Evolutionary conservation across 2,797 vertebrate genomes (phyloP).

Genomic region (Urocyon cinereoargenteus): DNA sequence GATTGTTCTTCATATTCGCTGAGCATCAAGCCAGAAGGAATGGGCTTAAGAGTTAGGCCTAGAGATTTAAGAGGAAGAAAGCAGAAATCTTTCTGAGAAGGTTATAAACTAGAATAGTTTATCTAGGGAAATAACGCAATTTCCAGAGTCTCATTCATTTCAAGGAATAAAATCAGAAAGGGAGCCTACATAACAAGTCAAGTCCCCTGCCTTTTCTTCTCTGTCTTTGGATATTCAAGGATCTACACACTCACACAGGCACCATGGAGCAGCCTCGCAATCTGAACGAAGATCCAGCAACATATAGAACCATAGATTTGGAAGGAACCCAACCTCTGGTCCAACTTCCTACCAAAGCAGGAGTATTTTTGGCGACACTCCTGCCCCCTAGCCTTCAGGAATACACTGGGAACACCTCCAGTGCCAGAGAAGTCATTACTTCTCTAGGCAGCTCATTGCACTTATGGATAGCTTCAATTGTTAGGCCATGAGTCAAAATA

Average conservation of each 20-base stretch:
- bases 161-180: conserved; percentile 51
- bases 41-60: conserved; percentile 64
- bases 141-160: conserved; percentile 63
- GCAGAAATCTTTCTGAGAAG: conserved; percentile 71
- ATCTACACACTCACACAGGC: background rate
- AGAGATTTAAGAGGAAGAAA: conserved; percentile 72
- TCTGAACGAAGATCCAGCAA: background rate
- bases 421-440: conserved; percentile 52
- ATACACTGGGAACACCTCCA: conserved; percentile 51
- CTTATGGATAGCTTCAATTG: conserved; percentile 65
- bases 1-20: conserved; percentile 69
- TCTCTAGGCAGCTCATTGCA: conserved; percentile 61
- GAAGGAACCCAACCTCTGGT: background rate
- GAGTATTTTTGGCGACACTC: conserved; percentile 20
- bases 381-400: background rate
- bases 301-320: background rate
- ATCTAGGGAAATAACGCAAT: conserved; percentile 75
- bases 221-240: background rate
- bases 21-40: conserved; percentile 74
- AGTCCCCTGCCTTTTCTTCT: background rate
- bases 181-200: conserved; percentile 17
- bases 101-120: conserved; percentile 70
- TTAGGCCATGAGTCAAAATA: conserved; percentile 48
- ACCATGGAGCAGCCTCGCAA: background rate
- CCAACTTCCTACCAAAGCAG: background rate